phyloP scores from a whole-genome alignment of 2,888 invertebrate genomes.

The Coenonympha arcania region DNA sequence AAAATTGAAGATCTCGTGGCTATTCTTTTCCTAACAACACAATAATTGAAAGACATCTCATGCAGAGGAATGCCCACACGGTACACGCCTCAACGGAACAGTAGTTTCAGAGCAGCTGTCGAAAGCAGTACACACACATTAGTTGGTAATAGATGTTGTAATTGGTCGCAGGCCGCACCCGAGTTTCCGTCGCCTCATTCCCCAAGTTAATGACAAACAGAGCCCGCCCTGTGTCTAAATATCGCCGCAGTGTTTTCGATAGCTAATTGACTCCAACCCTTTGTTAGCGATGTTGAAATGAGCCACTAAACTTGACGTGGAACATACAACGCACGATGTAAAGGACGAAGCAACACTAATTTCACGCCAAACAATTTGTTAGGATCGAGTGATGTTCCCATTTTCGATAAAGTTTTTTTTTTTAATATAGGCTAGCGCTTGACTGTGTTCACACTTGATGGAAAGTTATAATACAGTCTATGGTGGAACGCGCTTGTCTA shows the following conservation, averaged over 20 bases:
- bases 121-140: slow-evolving; percentile 25
- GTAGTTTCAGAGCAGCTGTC: slow-evolving; percentile 16
- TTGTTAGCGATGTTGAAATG: slow-evolving; percentile 48
- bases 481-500: no score
- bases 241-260: slow-evolving; percentile 60
- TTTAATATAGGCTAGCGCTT: no score
- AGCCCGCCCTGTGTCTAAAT: slow-evolving; percentile 49
- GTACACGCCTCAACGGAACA: neutral
- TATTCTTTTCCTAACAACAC: neutral
- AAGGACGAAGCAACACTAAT: slow-evolving; percentile 10
- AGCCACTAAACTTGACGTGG: slow-evolving; percentile 52
- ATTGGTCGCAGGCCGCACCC: slow-evolving; percentile 63
- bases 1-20: neutral
- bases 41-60: slow-evolving; percentile 1
- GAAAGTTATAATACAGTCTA: no score
- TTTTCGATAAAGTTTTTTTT: slow-evolving; percentile 6
- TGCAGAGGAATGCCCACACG: slow-evolving; percentile 2
- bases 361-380: slow-evolving; percentile 11
- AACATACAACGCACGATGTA: slow-evolving; percentile 17
- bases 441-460: no score
- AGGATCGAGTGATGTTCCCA: slow-evolving; percentile 9
- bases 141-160: slow-evolving; percentile 49
- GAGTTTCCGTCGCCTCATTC: slow-evolving; percentile 66
- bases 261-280: slow-evolving; percentile 68
- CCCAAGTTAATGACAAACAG: slow-evolving; percentile 72